phyloP scores from a whole-genome alignment of 2,797 vertebrate species.

The Chlorospingus semifuscus region DNA sequence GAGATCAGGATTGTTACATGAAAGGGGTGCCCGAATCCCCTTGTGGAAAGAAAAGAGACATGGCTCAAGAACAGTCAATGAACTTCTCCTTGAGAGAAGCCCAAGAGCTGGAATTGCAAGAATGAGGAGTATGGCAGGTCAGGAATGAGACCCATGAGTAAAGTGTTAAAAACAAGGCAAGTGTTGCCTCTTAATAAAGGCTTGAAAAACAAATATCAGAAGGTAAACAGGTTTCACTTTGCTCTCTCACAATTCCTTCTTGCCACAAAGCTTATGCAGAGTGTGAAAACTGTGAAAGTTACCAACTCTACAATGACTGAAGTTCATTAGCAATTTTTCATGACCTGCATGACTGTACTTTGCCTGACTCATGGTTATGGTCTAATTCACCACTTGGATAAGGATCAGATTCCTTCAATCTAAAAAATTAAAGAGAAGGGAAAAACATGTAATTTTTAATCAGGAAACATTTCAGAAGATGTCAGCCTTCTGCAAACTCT shows the following conservation, averaged over 20 bases:
- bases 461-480: not conserved
- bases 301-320: accelerated
- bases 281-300: not conserved
- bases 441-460: not conserved
- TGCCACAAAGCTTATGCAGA: not conserved
- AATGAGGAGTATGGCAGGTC: not conserved
- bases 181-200: not conserved
- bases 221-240: not conserved
- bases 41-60: not conserved
- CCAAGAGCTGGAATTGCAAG: not conserved
- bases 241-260: not conserved
- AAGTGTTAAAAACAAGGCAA: not conserved
- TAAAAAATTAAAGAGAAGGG: not conserved
- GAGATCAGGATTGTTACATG: not conserved
- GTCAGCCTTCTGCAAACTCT: not conserved
- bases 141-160: not conserved
- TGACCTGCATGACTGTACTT: not conserved
- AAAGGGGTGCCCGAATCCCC: not conserved
- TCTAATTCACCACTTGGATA: not conserved
- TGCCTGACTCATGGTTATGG: not conserved
- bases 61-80: not conserved
- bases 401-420: not conserved
- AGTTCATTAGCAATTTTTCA: not conserved
- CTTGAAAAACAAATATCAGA: not conserved
- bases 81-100: not conserved